Evolutionary conservation across 2,888 invertebrate genomes (phyloP).

Genomic region (Adela reaumurella): DNA sequence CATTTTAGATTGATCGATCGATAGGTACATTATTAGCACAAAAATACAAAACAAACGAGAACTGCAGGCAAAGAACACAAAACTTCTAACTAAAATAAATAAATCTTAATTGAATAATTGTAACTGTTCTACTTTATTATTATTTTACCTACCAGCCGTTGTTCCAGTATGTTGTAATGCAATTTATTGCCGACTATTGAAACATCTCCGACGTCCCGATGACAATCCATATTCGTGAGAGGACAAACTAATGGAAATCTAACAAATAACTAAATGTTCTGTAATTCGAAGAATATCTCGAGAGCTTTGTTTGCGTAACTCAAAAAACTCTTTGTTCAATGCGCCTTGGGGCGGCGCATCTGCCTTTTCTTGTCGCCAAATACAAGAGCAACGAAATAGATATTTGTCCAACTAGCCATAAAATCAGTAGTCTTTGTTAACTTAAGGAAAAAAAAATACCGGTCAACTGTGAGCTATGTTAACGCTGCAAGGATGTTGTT

Average conservation of each 20-base stretch:
- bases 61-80: too few relatives aligned
- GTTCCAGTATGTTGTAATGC: too few relatives aligned
- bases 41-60: too few relatives aligned
- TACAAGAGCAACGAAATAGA: slow-evolving; percentile 31
- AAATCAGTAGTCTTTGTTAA: slow-evolving; percentile 42
- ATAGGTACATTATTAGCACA: too few relatives aligned
- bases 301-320: slow-evolving; percentile 44
- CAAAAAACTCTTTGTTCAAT: slow-evolving; percentile 34
- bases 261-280: slow-evolving; percentile 55
- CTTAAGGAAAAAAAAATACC: slow-evolving; percentile 3
- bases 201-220: not conserved
- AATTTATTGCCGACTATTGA: too few relatives aligned
- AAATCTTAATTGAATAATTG: too few relatives aligned
- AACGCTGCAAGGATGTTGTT: too few relatives aligned
- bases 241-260: slow-evolving; percentile 51
- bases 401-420: slow-evolving; percentile 53
- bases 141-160: too few relatives aligned
- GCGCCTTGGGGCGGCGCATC: slow-evolving; percentile 40
- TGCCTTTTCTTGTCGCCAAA: slow-evolving; percentile 40
- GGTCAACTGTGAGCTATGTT: too few relatives aligned
- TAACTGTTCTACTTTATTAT: too few relatives aligned
- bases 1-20: too few relatives aligned
- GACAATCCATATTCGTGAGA: slow-evolving; percentile 22
- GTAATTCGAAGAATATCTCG: slow-evolving; percentile 49
- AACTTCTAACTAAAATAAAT: too few relatives aligned